A percentile compares a stretch with the other conserved stretches of the same genome.
Evolutionary conservation across 2,888 invertebrate genomes (phyloP).

Genomic region (Mellilla xanthometata): DNA sequence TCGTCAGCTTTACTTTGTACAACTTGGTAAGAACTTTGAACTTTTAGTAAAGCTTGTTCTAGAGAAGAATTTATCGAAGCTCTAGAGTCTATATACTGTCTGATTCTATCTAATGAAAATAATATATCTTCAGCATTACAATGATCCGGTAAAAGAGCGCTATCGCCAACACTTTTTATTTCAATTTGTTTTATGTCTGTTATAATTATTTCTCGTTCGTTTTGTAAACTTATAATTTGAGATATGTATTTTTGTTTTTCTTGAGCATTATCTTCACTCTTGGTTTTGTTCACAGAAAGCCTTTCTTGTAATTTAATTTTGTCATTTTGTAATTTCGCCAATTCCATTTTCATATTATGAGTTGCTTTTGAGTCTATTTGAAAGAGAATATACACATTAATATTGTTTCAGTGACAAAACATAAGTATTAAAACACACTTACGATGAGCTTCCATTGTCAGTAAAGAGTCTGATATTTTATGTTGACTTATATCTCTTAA

Average conservation of each 20-base stretch:
- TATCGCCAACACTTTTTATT: conserved; percentile 58
- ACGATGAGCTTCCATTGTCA: conserved; percentile 70
- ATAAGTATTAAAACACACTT: conserved; percentile 39
- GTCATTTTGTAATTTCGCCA: conserved; percentile 55
- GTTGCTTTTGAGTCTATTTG: conserved; percentile 65
- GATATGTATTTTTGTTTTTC: conserved; percentile 51
- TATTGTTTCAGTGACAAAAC: too few relatives aligned
- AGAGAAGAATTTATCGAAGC: conserved; percentile 46
- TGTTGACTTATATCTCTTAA: conserved; percentile 50
- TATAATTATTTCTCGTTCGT: conserved; percentile 57
- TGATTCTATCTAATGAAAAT: conserved; percentile 54
- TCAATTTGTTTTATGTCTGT: conserved; percentile 63
- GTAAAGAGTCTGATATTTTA: conserved; percentile 52
- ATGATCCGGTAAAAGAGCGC: conserved; percentile 45
- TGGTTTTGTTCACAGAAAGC: conserved; percentile 47
- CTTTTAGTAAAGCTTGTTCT: conserved; percentile 58
- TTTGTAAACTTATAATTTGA: conserved; percentile 48
- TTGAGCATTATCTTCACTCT: conserved; percentile 44
- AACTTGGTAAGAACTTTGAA: conserved; percentile 65
- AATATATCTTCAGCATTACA: conserved; percentile 53
- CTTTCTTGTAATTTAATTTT: conserved; percentile 52
- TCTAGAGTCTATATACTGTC: conserved; percentile 47
- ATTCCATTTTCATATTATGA: conserved; percentile 71
- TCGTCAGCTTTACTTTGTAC: conserved; percentile 68
- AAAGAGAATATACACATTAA: neutral